Conservation (phyloP, 2,888 invertebrate species). For the Volucella zonaria region DNA sequence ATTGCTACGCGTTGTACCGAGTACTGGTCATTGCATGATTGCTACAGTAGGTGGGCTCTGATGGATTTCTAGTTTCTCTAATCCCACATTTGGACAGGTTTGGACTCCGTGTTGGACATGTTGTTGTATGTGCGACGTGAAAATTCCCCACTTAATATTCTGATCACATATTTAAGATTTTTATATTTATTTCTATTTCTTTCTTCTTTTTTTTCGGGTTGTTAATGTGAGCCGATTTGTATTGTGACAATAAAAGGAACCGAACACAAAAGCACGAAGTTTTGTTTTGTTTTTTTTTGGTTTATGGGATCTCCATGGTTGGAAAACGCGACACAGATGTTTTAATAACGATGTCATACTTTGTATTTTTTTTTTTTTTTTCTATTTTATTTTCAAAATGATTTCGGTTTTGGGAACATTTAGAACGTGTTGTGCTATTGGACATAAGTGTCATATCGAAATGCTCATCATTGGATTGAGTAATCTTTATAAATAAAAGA, state of each 20-base stretch:
- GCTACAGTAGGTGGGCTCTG: slow-evolving; percentile 55
- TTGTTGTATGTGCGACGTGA: slow-evolving; percentile 20
- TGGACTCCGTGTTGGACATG: not conserved
- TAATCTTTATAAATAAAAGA: slow-evolving; percentile 10
- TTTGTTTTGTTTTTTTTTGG: not conserved
- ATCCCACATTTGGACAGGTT: slow-evolving; percentile 51
- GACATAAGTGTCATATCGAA: slow-evolving; percentile 26
- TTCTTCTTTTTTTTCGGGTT: too few relatives aligned
- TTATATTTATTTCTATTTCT: not conserved
- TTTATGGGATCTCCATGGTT: slow-evolving; percentile 30
- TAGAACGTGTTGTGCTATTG: slow-evolving; percentile 23
- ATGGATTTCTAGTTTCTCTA: slow-evolving; percentile 58
- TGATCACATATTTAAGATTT: slow-evolving; percentile 40
- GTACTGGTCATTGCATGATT: not conserved
- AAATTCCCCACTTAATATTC: slow-evolving; percentile 48
- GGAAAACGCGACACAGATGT: slow-evolving; percentile 44
- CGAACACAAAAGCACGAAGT: slow-evolving; percentile 22
- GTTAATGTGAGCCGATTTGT: slow-evolving; percentile 5
- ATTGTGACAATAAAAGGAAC: slow-evolving; percentile 49
- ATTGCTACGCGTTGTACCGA: slow-evolving; percentile 17
- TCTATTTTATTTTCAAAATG: not conserved
- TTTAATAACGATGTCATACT: slow-evolving; percentile 31
- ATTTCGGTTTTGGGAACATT: slow-evolving; percentile 4
- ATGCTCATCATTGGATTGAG: not conserved
- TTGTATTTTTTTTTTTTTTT: slow-evolving; percentile 18